Conservation (phyloP, 2,888 invertebrate species). For the Cartodere bifasciata region DNA sequence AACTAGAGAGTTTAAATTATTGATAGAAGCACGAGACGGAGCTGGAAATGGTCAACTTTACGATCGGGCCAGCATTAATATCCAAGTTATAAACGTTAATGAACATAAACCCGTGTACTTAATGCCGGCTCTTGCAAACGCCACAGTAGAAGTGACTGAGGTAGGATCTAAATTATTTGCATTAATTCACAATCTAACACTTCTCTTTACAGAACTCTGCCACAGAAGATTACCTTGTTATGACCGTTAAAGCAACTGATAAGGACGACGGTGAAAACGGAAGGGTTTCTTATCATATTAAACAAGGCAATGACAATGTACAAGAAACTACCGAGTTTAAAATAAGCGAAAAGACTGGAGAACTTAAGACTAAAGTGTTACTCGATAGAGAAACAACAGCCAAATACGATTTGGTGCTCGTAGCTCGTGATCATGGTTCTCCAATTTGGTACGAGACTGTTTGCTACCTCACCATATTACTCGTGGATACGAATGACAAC, state of each 20-base stretch:
- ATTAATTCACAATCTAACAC: no score
- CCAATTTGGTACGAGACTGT: conserved; percentile 70
- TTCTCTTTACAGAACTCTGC: conserved; percentile 50
- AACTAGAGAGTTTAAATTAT: conserved; percentile 38
- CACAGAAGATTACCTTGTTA: conserved; percentile 59
- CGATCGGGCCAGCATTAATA: conserved; percentile 59
- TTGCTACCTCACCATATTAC: conserved; percentile 57
- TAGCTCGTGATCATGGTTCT: conserved; percentile 71
- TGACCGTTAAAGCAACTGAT: conserved; percentile 72
- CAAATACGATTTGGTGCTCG: conserved; percentile 59
- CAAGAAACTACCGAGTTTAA: conserved; percentile 73
- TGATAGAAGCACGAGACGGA: conserved; percentile 59
- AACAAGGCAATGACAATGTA: conserved; percentile 51
- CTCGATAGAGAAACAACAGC: conserved; percentile 64
- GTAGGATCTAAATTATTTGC: conserved; percentile 43
- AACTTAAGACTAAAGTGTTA: conserved; percentile 64
- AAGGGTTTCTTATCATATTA: conserved; percentile 68
- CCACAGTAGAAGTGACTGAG: conserved; percentile 72
- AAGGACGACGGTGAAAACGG: conserved; percentile 76
- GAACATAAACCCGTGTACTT: conserved; percentile 71
- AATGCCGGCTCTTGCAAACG: conserved; percentile 60
- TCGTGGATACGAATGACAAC: conserved; percentile 74
- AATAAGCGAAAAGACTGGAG: conserved; percentile 66
- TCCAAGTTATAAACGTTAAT: conserved; percentile 68
- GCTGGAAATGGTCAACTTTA: conserved; percentile 48